Evolutionary conservation across 2,113 vertebrate genomes (phyloP).

Genomic region (Bujurquina vittata): DNA sequence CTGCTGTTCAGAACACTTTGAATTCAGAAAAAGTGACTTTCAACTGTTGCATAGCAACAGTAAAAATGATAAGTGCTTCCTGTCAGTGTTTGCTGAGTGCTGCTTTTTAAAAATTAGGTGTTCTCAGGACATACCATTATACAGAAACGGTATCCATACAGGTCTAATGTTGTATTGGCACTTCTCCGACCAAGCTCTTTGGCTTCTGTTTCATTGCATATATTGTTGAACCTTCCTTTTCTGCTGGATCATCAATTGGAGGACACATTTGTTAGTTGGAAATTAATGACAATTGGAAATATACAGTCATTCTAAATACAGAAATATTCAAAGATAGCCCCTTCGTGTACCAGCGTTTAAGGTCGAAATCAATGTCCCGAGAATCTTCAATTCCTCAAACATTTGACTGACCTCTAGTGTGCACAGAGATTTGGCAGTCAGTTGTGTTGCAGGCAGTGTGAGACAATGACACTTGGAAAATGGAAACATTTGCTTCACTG

Average conservation of each 20-base stretch:
- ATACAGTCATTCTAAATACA: not conserved
- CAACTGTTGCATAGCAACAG: not conserved
- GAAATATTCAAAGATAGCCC: not conserved
- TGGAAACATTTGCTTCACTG: too few species aligned
- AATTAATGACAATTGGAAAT: not conserved
- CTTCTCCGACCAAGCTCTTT: not conserved
- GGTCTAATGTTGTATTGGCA: not conserved
- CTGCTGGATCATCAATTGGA: not conserved
- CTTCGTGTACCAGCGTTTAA: not conserved
- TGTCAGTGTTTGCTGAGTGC: not conserved
- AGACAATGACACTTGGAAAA: not conserved
- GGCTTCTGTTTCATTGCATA: not conserved
- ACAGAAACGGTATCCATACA: not conserved
- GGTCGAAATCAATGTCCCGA: not conserved
- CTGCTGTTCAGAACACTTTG: not conserved
- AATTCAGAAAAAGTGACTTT: not conserved
- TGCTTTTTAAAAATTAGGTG: not conserved
- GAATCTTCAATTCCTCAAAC: not conserved
- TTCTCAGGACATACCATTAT: not conserved
- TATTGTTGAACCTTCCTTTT: not conserved
- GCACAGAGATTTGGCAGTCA: not conserved
- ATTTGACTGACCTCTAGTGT: not conserved
- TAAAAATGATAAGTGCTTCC: not conserved
- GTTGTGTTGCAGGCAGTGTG: not conserved
- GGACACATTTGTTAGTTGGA: too few species aligned